A percentile compares a stretch with the other conserved stretches of the same genome.
phyloP scores from a whole-genome alignment of 1,140 invertebrate genomes.

The Penaeus vannamei region DNA sequence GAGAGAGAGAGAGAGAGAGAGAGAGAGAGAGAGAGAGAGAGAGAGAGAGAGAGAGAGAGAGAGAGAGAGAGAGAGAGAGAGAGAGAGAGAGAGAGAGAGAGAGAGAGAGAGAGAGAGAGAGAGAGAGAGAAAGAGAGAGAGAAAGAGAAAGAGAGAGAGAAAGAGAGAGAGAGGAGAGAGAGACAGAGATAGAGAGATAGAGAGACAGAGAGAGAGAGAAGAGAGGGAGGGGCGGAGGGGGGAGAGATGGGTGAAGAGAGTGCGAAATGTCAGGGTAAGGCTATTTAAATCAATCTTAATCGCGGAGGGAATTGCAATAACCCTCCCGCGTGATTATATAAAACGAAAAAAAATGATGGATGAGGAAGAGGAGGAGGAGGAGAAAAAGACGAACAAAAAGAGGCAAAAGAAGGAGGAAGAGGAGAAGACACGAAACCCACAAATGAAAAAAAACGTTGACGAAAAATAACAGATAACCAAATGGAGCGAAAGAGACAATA shows the following conservation, averaged over 20 bases:
- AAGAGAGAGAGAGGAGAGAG: slow-evolving; percentile 19
- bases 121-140: slow-evolving; percentile 51
- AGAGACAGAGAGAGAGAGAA: slow-evolving; percentile 4
- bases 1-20: slow-evolving; percentile 68
- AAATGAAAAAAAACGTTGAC: too few species aligned
- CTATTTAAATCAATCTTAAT: too few species aligned
- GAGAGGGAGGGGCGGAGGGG: background rate
- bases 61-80: slow-evolving; percentile 25
- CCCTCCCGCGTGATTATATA: too few species aligned
- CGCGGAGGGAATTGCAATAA: too few species aligned
- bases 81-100: slow-evolving; percentile 27
- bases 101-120: slow-evolving; percentile 54
- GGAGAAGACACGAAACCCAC: too few species aligned
- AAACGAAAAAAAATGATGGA: too few species aligned
- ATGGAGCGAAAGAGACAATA: too few species aligned
- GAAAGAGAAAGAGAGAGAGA: slow-evolving; percentile 40
- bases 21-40: background rate
- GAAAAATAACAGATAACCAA: too few species aligned
- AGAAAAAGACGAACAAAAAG: too few species aligned
- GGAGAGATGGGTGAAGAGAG: background rate
- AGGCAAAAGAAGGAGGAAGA: too few species aligned
- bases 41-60: slow-evolving; percentile 32
- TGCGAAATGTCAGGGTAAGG: background rate
- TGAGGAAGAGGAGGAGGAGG: too few species aligned
- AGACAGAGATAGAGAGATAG: too few species aligned